A percentile compares a stretch with the other conserved stretches of the same genome.
These are phyloP conservation scores for Aphelenchoides fujianensis DNA, from an alignment of 1,140 invertebrate genomes.

Conservation along the genomic window DNA sequence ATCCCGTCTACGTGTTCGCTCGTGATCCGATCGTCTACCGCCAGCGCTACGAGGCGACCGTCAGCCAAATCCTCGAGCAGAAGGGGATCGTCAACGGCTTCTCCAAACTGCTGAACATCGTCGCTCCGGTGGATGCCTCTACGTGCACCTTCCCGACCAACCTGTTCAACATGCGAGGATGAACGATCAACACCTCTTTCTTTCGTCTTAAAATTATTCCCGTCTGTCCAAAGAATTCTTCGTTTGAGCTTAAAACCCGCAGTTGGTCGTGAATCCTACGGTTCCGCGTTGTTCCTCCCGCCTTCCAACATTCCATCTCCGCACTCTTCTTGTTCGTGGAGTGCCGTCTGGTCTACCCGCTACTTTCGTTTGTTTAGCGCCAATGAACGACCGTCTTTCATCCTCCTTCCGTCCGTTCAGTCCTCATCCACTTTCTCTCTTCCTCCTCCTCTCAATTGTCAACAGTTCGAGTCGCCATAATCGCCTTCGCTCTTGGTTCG, in stretches of 20 bases:
- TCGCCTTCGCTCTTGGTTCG: neutral
- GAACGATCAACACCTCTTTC: too few species aligned
- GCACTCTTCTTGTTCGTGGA: neutral
- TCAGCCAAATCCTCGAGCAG: constrained; percentile 48
- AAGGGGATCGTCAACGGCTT: constrained; percentile 54
- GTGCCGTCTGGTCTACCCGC: neutral
- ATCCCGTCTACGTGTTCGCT: constrained; percentile 55
- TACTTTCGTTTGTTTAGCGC: neutral
- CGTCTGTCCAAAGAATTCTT: neutral
- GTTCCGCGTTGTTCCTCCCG: too few species aligned
- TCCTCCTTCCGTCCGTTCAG: neutral
- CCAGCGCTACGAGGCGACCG: constrained; percentile 37
- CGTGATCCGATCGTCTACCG: constrained; percentile 46
- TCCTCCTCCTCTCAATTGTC: too few species aligned
- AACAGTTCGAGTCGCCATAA: neutral
- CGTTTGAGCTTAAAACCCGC: neutral
- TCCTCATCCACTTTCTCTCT: neutral
- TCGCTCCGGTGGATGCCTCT: constrained; percentile 43
- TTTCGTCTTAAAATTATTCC: neutral
- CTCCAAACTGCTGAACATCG: constrained; percentile 49
- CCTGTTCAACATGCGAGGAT: constrained; percentile 43
- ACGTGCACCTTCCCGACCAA: constrained; percentile 50
- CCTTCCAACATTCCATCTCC: neutral
- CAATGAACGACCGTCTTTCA: neutral
- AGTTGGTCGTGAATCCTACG: too few species aligned